A percentile compares a stretch with the other conserved stretches of the same genome.
Evolutionary conservation across 2,888 invertebrate genomes (phyloP).

Genomic region (Amphiduros pacificus): DNA sequence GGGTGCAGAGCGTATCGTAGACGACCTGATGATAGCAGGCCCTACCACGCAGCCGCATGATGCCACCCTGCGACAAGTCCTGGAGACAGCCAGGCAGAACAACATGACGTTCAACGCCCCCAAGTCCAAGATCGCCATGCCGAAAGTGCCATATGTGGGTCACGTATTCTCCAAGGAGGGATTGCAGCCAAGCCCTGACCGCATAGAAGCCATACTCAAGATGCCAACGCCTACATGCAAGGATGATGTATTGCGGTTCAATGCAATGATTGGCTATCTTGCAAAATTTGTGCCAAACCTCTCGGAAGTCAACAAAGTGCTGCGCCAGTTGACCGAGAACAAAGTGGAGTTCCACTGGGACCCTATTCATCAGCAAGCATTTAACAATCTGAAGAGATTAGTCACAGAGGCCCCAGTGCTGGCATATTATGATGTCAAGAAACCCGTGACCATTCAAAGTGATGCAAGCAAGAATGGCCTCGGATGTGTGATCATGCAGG

Average conservation of each 20-base stretch:
- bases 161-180: neutral
- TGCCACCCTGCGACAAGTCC: neutral
- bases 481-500: slow-evolving; percentile 17
- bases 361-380: neutral
- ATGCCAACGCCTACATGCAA: neutral
- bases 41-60: neutral
- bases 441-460: slow-evolving; percentile 3
- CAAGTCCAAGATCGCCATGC: neutral
- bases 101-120: neutral
- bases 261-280: neutral
- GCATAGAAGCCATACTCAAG: neutral
- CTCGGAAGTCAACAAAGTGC: neutral
- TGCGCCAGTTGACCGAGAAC: neutral
- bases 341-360: neutral
- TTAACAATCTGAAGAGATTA: neutral
- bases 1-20: neutral
- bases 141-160: neutral
- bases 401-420: slow-evolving; percentile 12
- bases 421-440: slow-evolving; percentile 10
- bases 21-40: neutral
- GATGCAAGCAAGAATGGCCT: slow-evolving; percentile 9
- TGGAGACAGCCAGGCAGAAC: neutral
- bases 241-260: neutral
- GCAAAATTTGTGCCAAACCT: neutral
- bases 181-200: neutral